Evolutionary conservation across 2,888 invertebrate genomes (phyloP).

Genomic region (Busseola fusca): DNA sequence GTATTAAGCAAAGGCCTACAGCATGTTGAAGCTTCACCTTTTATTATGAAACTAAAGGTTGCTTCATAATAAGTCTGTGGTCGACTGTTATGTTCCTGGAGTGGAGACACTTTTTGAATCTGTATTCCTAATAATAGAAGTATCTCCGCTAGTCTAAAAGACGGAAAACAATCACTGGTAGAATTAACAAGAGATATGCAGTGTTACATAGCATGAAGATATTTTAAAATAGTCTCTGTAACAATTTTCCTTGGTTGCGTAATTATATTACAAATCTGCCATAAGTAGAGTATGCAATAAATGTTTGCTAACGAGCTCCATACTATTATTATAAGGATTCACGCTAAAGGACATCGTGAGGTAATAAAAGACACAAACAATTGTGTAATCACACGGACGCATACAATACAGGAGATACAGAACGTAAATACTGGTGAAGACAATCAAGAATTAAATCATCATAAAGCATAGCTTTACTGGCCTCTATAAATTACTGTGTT

Average conservation of each 20-base stretch:
- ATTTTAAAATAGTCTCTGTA: slow-evolving; percentile 16
- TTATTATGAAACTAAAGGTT: slow-evolving; percentile 36
- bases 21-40: slow-evolving; percentile 26
- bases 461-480: slow-evolving; percentile 83
- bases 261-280: slow-evolving; percentile 40
- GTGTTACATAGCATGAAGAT: neutral
- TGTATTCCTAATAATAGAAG: neutral
- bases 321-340: slow-evolving; percentile 71
- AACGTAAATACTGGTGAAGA: slow-evolving; percentile 77
- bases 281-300: slow-evolving; percentile 62
- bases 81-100: slow-evolving; percentile 24
- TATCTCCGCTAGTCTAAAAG: neutral
- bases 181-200: neutral
- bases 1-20: slow-evolving; percentile 49
- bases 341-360: slow-evolving; percentile 72
- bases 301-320: slow-evolving; percentile 60
- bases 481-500: slow-evolving; percentile 84
- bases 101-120: neutral
- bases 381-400: slow-evolving; percentile 77
- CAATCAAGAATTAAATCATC: slow-evolving; percentile 84
- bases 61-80: slow-evolving; percentile 18
- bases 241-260: slow-evolving; percentile 47
- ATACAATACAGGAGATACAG: slow-evolving; percentile 67
- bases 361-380: slow-evolving; percentile 65
- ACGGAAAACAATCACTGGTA: neutral